Base-by-base conservation (phyloP, 2,113 vertebrate species). In the Meleagris gallopavo region DNA sequence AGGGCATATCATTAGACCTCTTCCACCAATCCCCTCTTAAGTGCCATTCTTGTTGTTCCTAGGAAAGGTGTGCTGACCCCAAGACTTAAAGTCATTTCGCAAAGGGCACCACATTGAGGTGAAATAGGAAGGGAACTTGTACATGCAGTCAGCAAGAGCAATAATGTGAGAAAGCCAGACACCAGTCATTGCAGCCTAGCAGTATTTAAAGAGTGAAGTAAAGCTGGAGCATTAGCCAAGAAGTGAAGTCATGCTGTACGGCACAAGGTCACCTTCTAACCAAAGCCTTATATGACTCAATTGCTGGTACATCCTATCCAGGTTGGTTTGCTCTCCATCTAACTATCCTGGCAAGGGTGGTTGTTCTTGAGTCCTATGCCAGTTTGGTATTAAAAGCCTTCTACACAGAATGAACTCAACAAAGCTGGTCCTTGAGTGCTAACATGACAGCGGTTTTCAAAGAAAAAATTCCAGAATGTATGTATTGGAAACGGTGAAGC, bases 151-250 rank as follows among this genome's bases (percentile, higher is more conserved):
- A 74, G 46, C 32, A 81, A 83, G n/a, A 77, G 14, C 36, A 60
- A 57, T 41, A 43, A 29, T 61, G 22, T 66, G 41, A 76, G 45
- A 90, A 90, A 89, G 27, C 57, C 94, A 87, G 84, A 72, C 74
- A 92, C 29, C 30, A 71, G 70, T 65, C 62, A 65, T 90, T 57
- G 72, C 2, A 9, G 74, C 54, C 62, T 79, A 62, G 40, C 40
- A 82, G 86, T 76, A 89, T 66, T 92, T 81, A 87, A 52, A 75
- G n/a, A 61, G 27, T 76, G 67, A 90, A 89, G 62, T 66, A 60
- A 84, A 90, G 62, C 13, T 74, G 48, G n/a, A 94, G 62, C 75
- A 3, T 38, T 83, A 54, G 84, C 93, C 91, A 94, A 94, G 77
- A 90, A 82, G 30, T 86, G 73, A 94, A 86, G 54, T 93, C 77